Evolutionary conservation across 2,797 vertebrate genomes (phyloP), one percentile per base, ranked within the genome.

Genomic region (Chaenodraco wilsoni): DNA sequence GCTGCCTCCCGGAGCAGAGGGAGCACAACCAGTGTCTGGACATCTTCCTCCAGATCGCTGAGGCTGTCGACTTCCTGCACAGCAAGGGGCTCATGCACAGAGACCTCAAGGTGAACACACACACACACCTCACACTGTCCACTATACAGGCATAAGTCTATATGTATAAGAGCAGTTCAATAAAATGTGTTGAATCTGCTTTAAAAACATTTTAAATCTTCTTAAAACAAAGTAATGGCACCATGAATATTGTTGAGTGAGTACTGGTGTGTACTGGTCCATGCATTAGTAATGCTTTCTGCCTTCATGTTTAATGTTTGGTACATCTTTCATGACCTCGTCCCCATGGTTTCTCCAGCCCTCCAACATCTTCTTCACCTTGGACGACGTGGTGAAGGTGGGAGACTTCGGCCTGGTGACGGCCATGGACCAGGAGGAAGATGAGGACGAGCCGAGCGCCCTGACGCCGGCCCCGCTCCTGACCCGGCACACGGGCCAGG

Each of bases 291-390:
- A 23, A 62, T 4, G 3, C 65, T 33, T 14, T 33, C 52, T 12
- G 58, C 12, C 40, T 46, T 31, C 23, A 8, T 17, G 40, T 11
- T 1, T 37, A 3, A 50, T 17, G 52, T 68, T 40, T 7, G 31
- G 4, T 11, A 4, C 33, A 15, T 17, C 12, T 62, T 21, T 1
- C 33, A 9, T 62, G 44, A 67, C 49, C 12, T 14, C 2, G 2
- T n/a, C 10, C 0, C 54, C 27, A 1, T 27, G 27, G 27, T 0
- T 54, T 66, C 52, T 40, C n/a, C 85, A 99, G 98, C 98, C 98
- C 77, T 99, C 98, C 87, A 99, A 99, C 91, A 99, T 99, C 91
- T 99, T 99, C 95, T 99, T 99, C 94, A 98, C 98, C 16, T 90
- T 99, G 96, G 98, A 99, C 12, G 96, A 99, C 2, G 92, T 99